A percentile compares a stretch with the other conserved stretches of the same genome.
Evolutionary conservation across 2,797 vertebrate species (phyloP).

Genomic region (Centroberyx gerrardi): DNA sequence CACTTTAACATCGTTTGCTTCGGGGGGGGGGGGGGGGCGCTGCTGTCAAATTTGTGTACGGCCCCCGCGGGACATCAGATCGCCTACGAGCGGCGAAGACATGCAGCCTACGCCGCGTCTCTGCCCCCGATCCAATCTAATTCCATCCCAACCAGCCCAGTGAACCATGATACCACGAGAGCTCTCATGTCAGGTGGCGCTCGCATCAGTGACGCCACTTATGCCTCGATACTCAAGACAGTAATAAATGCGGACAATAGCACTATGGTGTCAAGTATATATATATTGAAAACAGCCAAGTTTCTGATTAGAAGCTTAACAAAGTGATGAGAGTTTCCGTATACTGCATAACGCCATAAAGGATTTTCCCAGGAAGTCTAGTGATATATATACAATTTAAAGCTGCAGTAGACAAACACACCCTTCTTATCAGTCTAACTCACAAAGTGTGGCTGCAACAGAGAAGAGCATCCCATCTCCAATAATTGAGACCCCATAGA

Average conservation of each 20-base stretch:
- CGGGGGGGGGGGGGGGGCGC: slow-evolving; percentile 61
- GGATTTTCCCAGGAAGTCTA: no score
- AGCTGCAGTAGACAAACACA: no score
- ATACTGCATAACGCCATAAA: not conserved
- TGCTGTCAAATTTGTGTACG: slow-evolving; percentile 78
- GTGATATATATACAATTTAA: no score
- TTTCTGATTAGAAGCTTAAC: not conserved
- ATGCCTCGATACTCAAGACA: slow-evolving; percentile 24
- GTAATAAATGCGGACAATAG: slow-evolving; percentile 2
- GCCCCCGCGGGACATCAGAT: slow-evolving; percentile 65
- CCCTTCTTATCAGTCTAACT: no score
- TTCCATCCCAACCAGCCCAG: slow-evolving; percentile 61
- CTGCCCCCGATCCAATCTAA: slow-evolving; percentile 67
- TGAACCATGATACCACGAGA: slow-evolving; percentile 47
- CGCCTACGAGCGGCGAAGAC: slow-evolving; percentile 61
- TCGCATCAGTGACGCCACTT: slow-evolving; percentile 21
- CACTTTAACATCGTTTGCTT: slow-evolving; percentile 74
- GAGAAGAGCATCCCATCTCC: no score
- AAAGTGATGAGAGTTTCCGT: not conserved
- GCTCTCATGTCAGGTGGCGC: slow-evolving; percentile 58
- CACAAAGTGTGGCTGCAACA: not conserved
- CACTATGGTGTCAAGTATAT: not conserved
- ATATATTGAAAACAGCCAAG: not conserved
- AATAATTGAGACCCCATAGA: no score
- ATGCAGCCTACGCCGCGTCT: slow-evolving; percentile 52